phyloP scores from a whole-genome alignment of 2,113 vertebrate genomes.

The Pelodiscus sinensis region DNA sequence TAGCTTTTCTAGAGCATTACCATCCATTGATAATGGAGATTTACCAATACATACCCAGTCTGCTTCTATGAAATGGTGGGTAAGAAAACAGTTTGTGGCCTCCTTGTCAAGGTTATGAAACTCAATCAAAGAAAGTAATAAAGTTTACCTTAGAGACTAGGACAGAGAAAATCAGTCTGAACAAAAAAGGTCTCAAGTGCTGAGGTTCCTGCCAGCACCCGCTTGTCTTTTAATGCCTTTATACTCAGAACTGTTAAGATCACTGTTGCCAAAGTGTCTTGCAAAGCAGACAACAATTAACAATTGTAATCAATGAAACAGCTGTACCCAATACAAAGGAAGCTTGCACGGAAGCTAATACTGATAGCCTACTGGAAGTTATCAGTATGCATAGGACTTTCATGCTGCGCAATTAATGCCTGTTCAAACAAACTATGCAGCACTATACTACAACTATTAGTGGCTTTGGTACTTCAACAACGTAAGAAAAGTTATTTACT shows the following conservation, averaged over 20 bases:
- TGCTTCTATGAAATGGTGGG: neutral
- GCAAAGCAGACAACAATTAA: neutral
- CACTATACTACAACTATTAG: neutral
- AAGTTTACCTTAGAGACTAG: neutral
- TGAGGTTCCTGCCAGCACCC: neutral
- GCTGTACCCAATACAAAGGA: neutral
- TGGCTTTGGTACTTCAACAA: neutral
- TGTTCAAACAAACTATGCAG: neutral
- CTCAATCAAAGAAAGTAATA: neutral
- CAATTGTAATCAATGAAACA: neutral
- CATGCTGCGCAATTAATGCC: neutral
- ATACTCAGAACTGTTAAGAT: neutral
- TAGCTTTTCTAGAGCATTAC: neutral
- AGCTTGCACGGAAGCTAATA: neutral
- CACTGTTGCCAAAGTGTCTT: neutral
- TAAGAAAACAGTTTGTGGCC: neutral
- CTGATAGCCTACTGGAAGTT: neutral
- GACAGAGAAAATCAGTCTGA: neutral
- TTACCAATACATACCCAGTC: neutral
- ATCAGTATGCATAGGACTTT: neutral
- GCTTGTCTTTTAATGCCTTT: neutral
- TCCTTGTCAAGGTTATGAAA: neutral
- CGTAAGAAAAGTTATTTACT: too few species aligned
- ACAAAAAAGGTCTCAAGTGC: neutral
- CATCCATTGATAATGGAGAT: neutral